A percentile compares a stretch with the other conserved stretches of the same genome.
phyloP scores from a whole-genome alignment of 37 sponge, comb jelly and placozoan genomes.

The Eunapius fragilis region DNA sequence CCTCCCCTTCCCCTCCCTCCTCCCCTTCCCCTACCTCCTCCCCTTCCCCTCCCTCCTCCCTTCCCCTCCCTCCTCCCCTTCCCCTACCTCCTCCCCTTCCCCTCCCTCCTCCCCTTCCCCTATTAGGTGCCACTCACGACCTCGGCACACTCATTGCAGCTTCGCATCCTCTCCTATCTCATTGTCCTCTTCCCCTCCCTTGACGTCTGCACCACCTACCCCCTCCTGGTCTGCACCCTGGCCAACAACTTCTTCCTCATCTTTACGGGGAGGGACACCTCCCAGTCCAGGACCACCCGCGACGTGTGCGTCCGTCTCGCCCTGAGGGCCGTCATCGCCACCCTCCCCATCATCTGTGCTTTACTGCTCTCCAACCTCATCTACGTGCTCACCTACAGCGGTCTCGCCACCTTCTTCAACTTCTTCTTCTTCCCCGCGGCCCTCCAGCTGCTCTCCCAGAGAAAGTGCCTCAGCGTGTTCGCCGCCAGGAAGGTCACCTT shows the following conservation, averaged over 20 bases:
- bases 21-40: too few relatives aligned
- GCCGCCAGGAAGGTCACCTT: not conserved
- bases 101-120: not conserved
- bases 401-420: conserved; percentile 75
- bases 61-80: too few relatives aligned
- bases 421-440: conserved; percentile 74
- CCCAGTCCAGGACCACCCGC: not conserved
- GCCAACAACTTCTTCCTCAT: conserved; percentile 77
- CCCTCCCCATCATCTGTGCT: conserved; percentile 70
- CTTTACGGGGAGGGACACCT: conserved; percentile 57
- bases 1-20: too few relatives aligned
- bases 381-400: conserved; percentile 80
- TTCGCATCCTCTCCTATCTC: conserved; percentile 75
- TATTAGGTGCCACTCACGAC: conserved; percentile 22
- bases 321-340: conserved; percentile 47
- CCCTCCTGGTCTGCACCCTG: conserved; percentile 65
- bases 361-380: conserved; percentile 82
- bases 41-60: too few relatives aligned
- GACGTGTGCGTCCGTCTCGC: conserved; percentile 13
- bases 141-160: not conserved
- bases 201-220: conserved; percentile 89
- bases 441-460: conserved; percentile 76
- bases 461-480: conserved; percentile 52
- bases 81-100: too few relatives aligned
- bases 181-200: conserved; percentile 89